These are phyloP conservation scores for Deroptyus accipitrinus DNA, from an alignment of 2,113 vertebrate species.

Conservation along the genomic window DNA sequence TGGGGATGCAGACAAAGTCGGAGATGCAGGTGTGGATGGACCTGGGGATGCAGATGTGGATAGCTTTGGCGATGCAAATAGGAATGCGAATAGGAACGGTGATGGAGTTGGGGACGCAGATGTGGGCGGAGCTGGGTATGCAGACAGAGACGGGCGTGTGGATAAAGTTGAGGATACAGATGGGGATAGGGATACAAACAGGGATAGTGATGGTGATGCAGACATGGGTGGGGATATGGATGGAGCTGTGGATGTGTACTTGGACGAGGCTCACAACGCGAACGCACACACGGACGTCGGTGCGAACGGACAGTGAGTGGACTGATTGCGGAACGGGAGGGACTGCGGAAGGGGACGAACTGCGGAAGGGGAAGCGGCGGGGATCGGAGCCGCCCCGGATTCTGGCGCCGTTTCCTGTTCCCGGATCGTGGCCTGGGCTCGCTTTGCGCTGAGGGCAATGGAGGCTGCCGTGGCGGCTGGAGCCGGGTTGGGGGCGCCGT, in stretches of 20 bases:
- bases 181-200: neutral
- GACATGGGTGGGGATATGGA: no score
- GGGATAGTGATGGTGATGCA: neutral
- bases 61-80: neutral
- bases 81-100: no score
- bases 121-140: no score
- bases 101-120: no score
- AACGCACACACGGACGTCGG: fast-evolving
- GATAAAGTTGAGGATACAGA: neutral
- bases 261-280: no score
- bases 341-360: neutral
- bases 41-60: no score
- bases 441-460: neutral
- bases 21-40: neutral
- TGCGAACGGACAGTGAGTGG: fast-evolving
- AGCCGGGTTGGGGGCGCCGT: no score
- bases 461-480: no score
- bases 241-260: no score
- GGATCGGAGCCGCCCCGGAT: no score
- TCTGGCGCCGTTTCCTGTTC: neutral
- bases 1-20: neutral
- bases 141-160: neutral
- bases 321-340: fast-evolving
- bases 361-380: neutral
- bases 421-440: no score